phyloP scores from a whole-genome alignment of 1,140 invertebrate species.

The Vanessa tameamea region DNA sequence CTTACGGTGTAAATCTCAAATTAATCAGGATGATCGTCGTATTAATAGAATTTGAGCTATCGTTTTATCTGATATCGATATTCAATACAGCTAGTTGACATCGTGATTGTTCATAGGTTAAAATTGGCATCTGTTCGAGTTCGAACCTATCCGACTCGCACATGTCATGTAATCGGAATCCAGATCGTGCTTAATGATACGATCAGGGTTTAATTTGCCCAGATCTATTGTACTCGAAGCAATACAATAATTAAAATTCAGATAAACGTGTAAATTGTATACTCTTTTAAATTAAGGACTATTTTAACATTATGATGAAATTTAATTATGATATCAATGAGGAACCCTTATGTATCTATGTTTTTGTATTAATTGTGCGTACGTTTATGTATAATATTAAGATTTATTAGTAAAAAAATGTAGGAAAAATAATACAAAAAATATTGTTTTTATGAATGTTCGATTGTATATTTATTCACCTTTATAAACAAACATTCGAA shows the following conservation, averaged over 20 bases:
- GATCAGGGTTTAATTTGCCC: slow-evolving; percentile 19
- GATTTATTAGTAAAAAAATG: too few species aligned
- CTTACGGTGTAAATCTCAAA: too few species aligned
- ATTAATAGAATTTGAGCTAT: background rate
- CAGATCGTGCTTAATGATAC: slow-evolving; percentile 32
- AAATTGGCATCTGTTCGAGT: slow-evolving; percentile 14
- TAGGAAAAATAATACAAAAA: too few species aligned
- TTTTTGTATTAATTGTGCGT: too few species aligned
- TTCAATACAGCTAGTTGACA: background rate
- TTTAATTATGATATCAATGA: too few species aligned
- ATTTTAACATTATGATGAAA: background rate
- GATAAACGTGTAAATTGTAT: background rate
- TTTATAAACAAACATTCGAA: too few species aligned
- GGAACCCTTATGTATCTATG: too few species aligned
- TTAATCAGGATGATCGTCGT: too few species aligned
- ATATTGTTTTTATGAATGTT: too few species aligned
- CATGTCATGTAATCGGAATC: background rate
- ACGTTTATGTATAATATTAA: too few species aligned
- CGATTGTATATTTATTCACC: too few species aligned
- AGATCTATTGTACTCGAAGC: background rate
- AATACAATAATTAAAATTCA: background rate
- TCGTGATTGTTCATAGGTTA: slow-evolving; percentile 9
- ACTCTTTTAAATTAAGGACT: background rate
- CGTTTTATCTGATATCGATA: slow-evolving; percentile 1
- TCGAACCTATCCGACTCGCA: background rate